phyloP scores from a whole-genome alignment of 23 tunicate genomes.

The Styela plicata region DNA sequence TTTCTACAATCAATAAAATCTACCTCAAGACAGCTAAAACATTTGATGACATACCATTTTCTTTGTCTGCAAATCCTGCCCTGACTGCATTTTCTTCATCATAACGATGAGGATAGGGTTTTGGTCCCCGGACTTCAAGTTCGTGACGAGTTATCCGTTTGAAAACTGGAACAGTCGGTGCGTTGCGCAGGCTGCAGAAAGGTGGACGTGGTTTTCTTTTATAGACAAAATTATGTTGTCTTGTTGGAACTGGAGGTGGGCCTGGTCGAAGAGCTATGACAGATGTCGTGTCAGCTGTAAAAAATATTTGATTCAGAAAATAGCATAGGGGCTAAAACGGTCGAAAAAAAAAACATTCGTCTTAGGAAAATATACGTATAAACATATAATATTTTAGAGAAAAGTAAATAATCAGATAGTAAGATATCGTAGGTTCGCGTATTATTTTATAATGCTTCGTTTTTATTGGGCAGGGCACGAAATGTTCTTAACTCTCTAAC shows the following conservation, averaged over 20 bases:
- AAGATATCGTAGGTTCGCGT: too few relatives aligned
- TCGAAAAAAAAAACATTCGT: too few relatives aligned
- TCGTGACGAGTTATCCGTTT: slow-evolving; percentile 63
- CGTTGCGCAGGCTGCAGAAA: slow-evolving; percentile 67
- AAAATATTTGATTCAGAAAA: too few relatives aligned
- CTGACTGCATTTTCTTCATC: slow-evolving; percentile 19
- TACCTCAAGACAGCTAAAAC: too few relatives aligned
- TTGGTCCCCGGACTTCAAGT: slow-evolving; percentile 3
- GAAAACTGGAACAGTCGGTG: slow-evolving; percentile 75
- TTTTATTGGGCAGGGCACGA: too few relatives aligned
- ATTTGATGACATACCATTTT: slow-evolving; percentile 8
- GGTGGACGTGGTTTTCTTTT: slow-evolving; percentile 51
- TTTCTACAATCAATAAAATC: too few relatives aligned
- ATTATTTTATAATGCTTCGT: too few relatives aligned
- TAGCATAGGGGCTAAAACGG: too few relatives aligned
- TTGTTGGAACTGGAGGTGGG: slow-evolving; percentile 30
- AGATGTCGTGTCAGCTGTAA: slow-evolving; percentile 31
- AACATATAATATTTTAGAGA: too few relatives aligned
- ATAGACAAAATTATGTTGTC: slow-evolving; percentile 78
- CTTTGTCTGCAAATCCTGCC: slow-evolving; percentile 18
- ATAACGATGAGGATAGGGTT: slow-evolving; percentile 29
- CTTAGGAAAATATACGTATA: too few relatives aligned
- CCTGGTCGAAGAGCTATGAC: slow-evolving; percentile 29
- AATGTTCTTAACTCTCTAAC: too few relatives aligned
- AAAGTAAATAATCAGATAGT: too few relatives aligned